Evolutionary conservation across 1,140 invertebrate species (phyloP).

Genomic region (Drosophila santomea): DNA sequence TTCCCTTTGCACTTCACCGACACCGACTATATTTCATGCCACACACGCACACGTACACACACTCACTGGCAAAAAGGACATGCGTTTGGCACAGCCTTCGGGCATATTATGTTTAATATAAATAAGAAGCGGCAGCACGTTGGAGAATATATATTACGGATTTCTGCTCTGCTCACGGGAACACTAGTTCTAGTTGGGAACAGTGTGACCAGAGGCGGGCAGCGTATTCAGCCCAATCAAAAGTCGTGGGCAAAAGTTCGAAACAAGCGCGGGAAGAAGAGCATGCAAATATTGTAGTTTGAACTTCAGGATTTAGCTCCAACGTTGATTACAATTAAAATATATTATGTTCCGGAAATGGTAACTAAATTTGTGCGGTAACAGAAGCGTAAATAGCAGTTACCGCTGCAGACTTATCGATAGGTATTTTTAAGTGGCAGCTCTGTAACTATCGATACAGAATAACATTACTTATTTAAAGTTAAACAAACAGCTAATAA

Average conservation of each 20-base stretch:
- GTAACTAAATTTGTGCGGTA: too few species aligned
- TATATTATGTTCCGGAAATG: background rate
- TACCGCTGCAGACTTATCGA: background rate
- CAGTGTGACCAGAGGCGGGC: slow-evolving; percentile 16
- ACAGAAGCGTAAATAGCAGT: background rate
- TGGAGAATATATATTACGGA: slow-evolving; percentile 59
- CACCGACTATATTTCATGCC: slow-evolving; percentile 26
- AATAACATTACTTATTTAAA: background rate
- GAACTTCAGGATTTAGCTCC: too few species aligned
- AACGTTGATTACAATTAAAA: too few species aligned
- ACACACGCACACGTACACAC: slow-evolving; percentile 41
- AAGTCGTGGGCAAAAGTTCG: background rate
- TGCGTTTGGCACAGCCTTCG: slow-evolving; percentile 64
- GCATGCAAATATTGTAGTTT: too few species aligned
- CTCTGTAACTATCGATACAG: background rate
- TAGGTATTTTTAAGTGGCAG: background rate
- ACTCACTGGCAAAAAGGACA: slow-evolving; percentile 62
- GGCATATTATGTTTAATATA: slow-evolving; percentile 65
- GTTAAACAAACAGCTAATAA: background rate
- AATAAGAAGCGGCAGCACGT: slow-evolving; percentile 63
- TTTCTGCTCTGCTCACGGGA: slow-evolving; percentile 49
- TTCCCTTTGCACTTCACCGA: slow-evolving; percentile 8
- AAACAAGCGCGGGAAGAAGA: background rate
- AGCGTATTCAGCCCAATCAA: background rate
- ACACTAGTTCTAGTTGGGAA: slow-evolving; percentile 19